A percentile compares a stretch with the other conserved stretches of the same genome.
phyloP scores from a whole-genome alignment of 2,797 vertebrate genomes.

The Cercopithecus hamlyni region DNA sequence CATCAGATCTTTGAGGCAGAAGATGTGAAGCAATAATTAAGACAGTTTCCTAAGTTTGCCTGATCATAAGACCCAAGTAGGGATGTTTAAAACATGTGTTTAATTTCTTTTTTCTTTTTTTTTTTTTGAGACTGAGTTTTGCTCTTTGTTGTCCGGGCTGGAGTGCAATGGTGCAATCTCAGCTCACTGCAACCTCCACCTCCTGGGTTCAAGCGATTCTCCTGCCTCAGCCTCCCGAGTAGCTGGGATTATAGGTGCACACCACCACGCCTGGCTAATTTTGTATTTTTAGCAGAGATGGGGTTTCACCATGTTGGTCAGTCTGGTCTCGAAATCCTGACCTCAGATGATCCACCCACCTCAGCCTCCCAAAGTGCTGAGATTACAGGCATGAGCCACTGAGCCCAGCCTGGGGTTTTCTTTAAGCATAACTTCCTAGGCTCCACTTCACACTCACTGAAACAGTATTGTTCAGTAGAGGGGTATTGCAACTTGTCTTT shows the following conservation, averaged over 20 bases:
- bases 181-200: neutral
- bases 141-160: neutral
- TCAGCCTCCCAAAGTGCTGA: neutral
- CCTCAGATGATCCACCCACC: neutral
- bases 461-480: neutral
- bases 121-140: neutral
- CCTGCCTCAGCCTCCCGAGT: neutral
- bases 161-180: neutral
- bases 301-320: neutral
- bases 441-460: neutral
- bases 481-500: neutral
- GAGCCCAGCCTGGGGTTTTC: neutral
- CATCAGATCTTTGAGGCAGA: constrained; percentile 8
- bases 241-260: neutral
- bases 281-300: neutral
- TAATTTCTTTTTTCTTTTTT: neutral
- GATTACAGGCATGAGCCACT: neutral
- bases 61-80: neutral
- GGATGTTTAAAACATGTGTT: neutral
- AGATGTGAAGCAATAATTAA: constrained; percentile 10
- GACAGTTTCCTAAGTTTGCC: constrained; percentile 3
- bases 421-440: neutral
- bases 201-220: neutral
- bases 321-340: neutral
- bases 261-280: neutral